phyloP scores from a whole-genome alignment of 2,113 vertebrate genomes.

The Mastomys coucha region DNA sequence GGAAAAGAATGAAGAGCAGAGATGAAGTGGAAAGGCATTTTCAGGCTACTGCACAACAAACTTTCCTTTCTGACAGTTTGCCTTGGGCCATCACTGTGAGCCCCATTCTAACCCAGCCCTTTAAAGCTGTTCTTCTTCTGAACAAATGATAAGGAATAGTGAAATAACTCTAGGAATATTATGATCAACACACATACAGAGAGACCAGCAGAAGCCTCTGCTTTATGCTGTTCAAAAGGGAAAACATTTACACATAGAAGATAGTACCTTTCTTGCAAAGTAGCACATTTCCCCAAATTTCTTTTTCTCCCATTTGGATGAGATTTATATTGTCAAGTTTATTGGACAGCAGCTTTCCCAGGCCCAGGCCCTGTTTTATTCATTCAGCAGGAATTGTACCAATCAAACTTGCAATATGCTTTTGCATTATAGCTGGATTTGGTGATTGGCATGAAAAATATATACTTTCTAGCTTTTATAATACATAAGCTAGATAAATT shows the following conservation, averaged over 20 bases:
- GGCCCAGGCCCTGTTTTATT: conserved; percentile 13
- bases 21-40: neutral
- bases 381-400: conserved; percentile 65
- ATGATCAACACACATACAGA: neutral
- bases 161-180: conserved; percentile 53
- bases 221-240: conserved; percentile 10
- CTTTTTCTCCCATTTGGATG: conserved; percentile 38
- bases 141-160: conserved; percentile 24
- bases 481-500: conserved; percentile 84
- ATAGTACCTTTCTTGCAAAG: conserved; percentile 60
- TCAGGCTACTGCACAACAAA: neutral
- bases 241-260: conserved; percentile 68
- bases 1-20: neutral
- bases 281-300: neutral
- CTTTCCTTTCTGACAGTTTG: neutral
- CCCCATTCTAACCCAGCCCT: conserved; percentile 12
- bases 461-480: conserved; percentile 78
- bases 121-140: conserved; percentile 54
- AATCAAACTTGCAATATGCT: conserved; percentile 79
- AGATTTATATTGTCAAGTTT: conserved; percentile 61
- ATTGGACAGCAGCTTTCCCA: neutral
- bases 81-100: neutral
- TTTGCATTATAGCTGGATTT: conserved; percentile 82
- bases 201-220: conserved; percentile 29
- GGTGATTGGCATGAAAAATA: conserved; percentile 83